Base-by-base conservation (phyloP, 1,140 invertebrate species). In the Heliconius congener region DNA sequence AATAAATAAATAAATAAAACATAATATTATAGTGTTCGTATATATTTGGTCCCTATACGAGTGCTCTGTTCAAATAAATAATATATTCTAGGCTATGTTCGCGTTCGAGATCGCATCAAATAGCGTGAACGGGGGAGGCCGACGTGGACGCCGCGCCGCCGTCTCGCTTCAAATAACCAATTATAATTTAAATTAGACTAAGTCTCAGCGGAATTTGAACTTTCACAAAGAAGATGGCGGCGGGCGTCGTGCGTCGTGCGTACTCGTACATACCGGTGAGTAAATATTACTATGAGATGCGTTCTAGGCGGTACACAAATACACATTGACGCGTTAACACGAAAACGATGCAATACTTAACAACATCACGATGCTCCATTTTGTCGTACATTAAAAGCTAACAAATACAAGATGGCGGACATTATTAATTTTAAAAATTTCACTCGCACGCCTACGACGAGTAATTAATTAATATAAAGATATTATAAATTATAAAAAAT, bases 21-120 rank as follows among this genome's bases (percentile, higher is more conserved):
- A 46, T 46, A 37, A 82, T 81, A 75, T 52, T 19, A 52, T 79
- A 83, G 80, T 81, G 30, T 82, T 86, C 83, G 82, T 86, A 85
- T 80, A 83, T 87, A 87, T 87, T 92, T 93, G 91, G 91, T 93
- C 91, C 91, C 91, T 92, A 89, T 85, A 80, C 77, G 83, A 87
- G 82, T 88, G 81, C 76, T 81, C 75, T 83, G 82, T 81, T 82
- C 80, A 83, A 83, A 81, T 83, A 83, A 83, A 81, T 71, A 76
- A 70, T 72, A 75, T 76, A 66, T 66, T 42, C 42, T 77, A 74
- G 74, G 60, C 52, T 81, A 77, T 81, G 52, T 78, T 46, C 16
- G 16, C 3, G 78, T 76, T 71, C 81, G 83, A 87, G 83, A 85
- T 85, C 83, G 79, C 77, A 78, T 75, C 23, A 66, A 80, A 80